Evolutionary conservation across 2,113 vertebrate species (phyloP).

Genomic region (Synodontis membranacea): DNA sequence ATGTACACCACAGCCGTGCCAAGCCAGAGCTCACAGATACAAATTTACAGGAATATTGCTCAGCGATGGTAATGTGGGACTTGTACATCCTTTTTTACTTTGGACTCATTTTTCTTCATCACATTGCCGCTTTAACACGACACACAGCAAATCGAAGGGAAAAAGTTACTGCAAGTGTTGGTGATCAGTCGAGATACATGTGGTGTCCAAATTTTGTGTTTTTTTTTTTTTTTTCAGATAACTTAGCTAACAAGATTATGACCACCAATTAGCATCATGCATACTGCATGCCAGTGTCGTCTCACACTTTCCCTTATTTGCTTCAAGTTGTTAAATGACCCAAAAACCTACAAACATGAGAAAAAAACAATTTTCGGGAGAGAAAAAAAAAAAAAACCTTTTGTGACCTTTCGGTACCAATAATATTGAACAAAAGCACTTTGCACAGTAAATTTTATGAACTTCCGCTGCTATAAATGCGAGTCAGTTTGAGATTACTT

Average conservation of each 20-base stretch:
- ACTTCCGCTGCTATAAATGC: not conserved
- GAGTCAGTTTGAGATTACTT: not conserved
- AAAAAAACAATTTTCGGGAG: not conserved
- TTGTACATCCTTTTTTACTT: slow-evolving; percentile 5
- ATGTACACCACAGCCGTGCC: slow-evolving; percentile 39
- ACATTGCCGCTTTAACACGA: not conserved
- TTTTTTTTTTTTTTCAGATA: not conserved
- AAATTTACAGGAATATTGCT: slow-evolving; percentile 19
- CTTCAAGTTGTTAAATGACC: slow-evolving; percentile 14
- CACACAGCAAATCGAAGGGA: not conserved
- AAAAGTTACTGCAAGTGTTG: not conserved
- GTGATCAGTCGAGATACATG: not conserved
- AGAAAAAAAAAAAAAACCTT: not conserved
- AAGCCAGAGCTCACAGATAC: slow-evolving; percentile 41
- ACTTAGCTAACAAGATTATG: not conserved
- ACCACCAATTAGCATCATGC: not conserved
- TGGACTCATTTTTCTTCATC: not conserved
- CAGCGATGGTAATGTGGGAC: not conserved
- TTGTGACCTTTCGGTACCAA: not conserved
- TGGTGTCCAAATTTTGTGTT: not conserved
- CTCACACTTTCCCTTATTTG: slow-evolving; percentile 12
- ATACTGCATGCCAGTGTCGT: not conserved
- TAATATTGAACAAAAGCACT: not conserved
- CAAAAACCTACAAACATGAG: not conserved
- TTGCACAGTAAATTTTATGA: too few relatives aligned